A percentile compares a stretch with the other conserved stretches of the same genome.
phyloP scores from a whole-genome alignment of 2,113 vertebrate species.

The Cyprinodon variegatus region DNA sequence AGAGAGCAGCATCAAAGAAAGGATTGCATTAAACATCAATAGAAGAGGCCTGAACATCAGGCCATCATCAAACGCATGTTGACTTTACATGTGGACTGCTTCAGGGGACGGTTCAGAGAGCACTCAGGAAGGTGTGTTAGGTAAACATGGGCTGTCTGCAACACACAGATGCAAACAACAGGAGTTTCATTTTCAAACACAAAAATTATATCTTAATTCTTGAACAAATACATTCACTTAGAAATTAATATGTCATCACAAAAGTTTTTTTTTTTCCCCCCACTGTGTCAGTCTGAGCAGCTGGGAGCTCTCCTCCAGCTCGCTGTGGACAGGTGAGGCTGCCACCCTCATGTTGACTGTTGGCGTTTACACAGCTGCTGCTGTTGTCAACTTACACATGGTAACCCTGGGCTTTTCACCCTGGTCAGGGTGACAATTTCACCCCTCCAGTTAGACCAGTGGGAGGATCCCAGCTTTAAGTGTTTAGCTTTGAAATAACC shows the following conservation, averaged over 20 bases:
- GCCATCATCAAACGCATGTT: constrained; percentile 38
- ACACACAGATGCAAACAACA: constrained; percentile 71
- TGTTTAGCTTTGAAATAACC: not conserved
- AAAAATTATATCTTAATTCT: constrained; percentile 17
- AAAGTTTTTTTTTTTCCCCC: too few relatives aligned
- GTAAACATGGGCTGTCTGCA: constrained; percentile 66
- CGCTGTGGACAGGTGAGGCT: constrained; percentile 61
- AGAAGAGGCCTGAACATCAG: constrained; percentile 7
- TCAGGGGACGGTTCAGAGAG: constrained; percentile 29
- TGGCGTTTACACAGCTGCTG: constrained; percentile 73
- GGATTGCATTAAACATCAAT: constrained; percentile 11
- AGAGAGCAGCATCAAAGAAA: constrained; percentile 40
- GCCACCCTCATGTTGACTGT: constrained; percentile 44
- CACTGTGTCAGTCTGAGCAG: constrained; percentile 30
- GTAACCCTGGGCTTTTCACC: constrained; percentile 37
- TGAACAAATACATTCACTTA: constrained; percentile 6
- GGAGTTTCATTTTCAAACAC: constrained; percentile 70
- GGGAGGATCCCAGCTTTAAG: not conserved
- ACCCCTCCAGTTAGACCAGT: constrained; percentile 9
- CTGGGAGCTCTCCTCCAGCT: constrained; percentile 41
- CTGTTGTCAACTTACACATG: constrained; percentile 51
- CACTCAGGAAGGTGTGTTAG: constrained; percentile 37
- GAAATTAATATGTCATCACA: too few relatives aligned
- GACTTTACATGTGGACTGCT: constrained; percentile 20
- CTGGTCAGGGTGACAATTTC: constrained; percentile 19